Conservation (phyloP, 2,797 vertebrate genomes). For the Ataeniobius toweri region DNA sequence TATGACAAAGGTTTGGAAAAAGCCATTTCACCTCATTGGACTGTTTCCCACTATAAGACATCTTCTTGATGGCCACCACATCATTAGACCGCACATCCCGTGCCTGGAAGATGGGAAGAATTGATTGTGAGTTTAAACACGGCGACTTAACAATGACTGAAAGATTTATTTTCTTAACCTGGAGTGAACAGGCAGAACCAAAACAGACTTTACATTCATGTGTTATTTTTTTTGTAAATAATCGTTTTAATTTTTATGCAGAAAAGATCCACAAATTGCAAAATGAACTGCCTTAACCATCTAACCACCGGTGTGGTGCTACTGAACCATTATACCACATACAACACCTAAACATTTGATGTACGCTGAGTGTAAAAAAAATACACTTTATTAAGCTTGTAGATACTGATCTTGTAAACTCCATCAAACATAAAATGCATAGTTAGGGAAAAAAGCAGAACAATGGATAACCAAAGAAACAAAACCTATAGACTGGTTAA, state of each 20-base stretch:
- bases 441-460: not conserved
- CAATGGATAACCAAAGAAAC: not conserved
- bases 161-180: not conserved
- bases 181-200: not conserved
- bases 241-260: not conserved
- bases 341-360: not conserved
- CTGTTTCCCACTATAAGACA: conserved; percentile 99
- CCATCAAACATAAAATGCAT: not conserved
- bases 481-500: not conserved
- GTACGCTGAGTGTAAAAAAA: not conserved
- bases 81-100: conserved; percentile 96
- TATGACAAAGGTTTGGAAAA: not conserved
- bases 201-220: not conserved
- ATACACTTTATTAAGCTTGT: not conserved
- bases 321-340: not conserved
- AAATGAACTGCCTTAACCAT: not conserved
- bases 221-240: not conserved
- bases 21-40: conserved; percentile 89
- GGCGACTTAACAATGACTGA: not conserved
- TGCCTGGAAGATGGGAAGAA: conserved; percentile 80
- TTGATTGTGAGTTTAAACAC: not conserved
- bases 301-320: not conserved
- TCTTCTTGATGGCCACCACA: conserved; percentile 99
- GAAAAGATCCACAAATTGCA: not conserved
- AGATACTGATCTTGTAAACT: not conserved